Evolutionary conservation across 2,113 vertebrate genomes (phyloP).

Genomic region (Bos indicus): DNA sequence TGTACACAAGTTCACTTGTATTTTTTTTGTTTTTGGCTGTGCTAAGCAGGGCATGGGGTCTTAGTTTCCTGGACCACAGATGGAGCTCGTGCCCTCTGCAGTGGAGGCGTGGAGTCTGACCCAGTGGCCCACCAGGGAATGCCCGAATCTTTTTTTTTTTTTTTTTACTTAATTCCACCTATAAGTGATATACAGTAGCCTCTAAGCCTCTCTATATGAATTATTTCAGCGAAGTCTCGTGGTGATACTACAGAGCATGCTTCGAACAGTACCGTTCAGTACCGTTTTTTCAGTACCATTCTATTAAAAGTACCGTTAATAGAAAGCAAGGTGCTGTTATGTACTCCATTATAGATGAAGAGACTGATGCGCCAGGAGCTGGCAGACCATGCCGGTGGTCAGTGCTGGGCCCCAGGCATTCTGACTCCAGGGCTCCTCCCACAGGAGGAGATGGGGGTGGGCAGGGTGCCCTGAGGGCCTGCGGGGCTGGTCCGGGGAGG

Average conservation of each 20-base stretch:
- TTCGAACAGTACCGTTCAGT: fast-evolving
- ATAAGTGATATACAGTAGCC: neutral
- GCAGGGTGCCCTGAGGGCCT: neutral
- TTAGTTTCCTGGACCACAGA: neutral
- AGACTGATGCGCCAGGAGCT: neutral
- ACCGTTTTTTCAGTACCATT: too few relatives aligned
- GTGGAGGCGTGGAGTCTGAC: neutral
- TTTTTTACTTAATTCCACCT: neutral
- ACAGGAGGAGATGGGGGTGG: neutral
- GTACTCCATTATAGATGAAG: neutral
- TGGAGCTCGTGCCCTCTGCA: neutral
- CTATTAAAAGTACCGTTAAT: fast-evolving
- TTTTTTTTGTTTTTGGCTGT: neutral
- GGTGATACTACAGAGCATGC: fast-evolving
- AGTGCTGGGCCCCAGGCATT: neutral
- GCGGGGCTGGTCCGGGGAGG: fast-evolving
- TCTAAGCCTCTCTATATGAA: fast-evolving
- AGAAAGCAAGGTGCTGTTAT: fast-evolving
- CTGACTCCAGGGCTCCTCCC: neutral
- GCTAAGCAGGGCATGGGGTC: neutral
- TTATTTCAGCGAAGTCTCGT: neutral
- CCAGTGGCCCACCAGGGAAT: neutral
- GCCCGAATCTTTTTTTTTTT: neutral
- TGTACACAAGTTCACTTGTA: neutral
- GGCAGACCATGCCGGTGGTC: neutral